Evolutionary conservation across 2,888 invertebrate genomes (phyloP).

Genomic region (Pheosia tremula): DNA sequence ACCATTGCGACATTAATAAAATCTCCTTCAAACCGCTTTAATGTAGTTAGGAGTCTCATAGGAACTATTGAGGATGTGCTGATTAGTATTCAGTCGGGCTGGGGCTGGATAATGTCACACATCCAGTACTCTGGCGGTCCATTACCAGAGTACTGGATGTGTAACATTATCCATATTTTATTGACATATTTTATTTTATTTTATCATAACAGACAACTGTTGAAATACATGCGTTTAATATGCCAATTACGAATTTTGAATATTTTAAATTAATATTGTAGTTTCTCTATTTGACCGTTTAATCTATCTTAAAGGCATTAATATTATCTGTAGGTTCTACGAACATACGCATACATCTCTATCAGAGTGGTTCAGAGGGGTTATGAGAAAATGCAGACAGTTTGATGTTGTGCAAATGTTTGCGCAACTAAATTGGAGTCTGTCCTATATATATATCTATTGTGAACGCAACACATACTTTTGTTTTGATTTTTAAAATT

Average conservation of each 20-base stretch:
- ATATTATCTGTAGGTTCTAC: no score
- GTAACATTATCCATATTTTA: neutral
- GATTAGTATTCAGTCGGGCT: neutral
- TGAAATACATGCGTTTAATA: no score
- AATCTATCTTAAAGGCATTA: no score
- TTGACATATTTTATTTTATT: no score
- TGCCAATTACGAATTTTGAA: no score
- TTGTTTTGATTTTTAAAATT: neutral
- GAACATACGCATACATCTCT: neutral
- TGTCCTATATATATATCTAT: slow-evolving; percentile 7
- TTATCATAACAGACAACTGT: no score
- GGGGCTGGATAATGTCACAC: neutral
- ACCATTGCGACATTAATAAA: neutral
- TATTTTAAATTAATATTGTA: no score
- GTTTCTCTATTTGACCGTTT: no score
- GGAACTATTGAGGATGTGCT: neutral
- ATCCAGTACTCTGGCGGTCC: neutral
- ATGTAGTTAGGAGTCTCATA: neutral
- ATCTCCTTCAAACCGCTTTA: neutral
- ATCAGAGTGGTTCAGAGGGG: slow-evolving; percentile 7
- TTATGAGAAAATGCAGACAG: slow-evolving; percentile 13
- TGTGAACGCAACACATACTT: neutral
- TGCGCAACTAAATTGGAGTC: slow-evolving; percentile 20
- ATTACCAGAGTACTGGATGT: neutral
- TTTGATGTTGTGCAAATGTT: slow-evolving; percentile 29